Evolutionary conservation across 2,113 vertebrate species (phyloP), one percentile per base, ranked within the genome.

Genomic region (Scartelaos histophorus): DNA sequence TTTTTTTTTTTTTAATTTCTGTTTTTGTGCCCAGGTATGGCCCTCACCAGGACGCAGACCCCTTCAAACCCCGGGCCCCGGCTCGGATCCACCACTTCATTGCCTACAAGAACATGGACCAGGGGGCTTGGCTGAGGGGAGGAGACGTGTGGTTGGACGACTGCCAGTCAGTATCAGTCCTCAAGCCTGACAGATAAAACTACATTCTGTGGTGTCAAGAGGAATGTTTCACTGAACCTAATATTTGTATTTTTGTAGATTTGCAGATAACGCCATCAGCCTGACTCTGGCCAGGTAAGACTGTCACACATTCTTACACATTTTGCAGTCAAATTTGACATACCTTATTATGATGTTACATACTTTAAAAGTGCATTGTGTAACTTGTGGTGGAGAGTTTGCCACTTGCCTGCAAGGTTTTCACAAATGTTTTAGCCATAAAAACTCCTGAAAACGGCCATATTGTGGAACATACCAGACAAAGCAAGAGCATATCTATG

Each of bases 61-160:
- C 96, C 10, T 91, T 96, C 85, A 99, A 99, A 88, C 96, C 97
- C 67, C 94, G 98, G 80, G 95, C 96, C 56, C 97, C 98, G 0
- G 98, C 98, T 15, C 92, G 96, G 58, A 97, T 99, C 74, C 91
- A 93, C 16, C 88, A 80, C 81, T 98, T 98, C 65, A 94, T 95
- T 1, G 97, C 98, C 78, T 99, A 96, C 84, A 98, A 98, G 93
- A 99, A 99, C 88, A 96, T 99, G 91, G 96, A 99, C 78, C 97
- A 98, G 0, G 98, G 98, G 24, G 98, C 98, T 73, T 99, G 98
- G 98, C 93, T 99, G 78, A 92, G 98, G n/a, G 98, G 98, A 67
- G 97, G 98, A 69, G 98, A 99, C 10, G 94, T 99, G 73, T 99
- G 97, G 98, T 87, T 99, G 90, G 95, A 99, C 45, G 84, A 95